These are phyloP conservation scores for Hypotaenidia okinawae DNA, from an alignment of 2,797 vertebrate species.

Conservation along the genomic window DNA sequence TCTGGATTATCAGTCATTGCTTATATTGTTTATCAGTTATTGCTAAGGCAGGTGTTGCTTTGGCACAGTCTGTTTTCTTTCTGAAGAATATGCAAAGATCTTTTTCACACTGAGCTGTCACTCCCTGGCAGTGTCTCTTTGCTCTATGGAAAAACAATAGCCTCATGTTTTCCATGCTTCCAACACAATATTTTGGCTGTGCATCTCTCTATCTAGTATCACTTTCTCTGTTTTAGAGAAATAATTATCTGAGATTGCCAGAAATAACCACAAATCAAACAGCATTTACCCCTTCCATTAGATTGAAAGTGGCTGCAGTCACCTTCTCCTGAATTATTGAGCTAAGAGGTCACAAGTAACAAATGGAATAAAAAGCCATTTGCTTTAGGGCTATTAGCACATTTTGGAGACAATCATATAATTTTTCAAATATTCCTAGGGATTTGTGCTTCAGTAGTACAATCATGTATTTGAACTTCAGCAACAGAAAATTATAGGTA, in stretches of 20 bases:
- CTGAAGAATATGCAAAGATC: not conserved
- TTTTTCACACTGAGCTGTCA: not conserved
- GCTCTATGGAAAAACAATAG: not conserved
- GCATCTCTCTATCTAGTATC: not conserved
- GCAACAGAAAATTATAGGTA: constrained; percentile 42
- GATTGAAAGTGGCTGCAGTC: not conserved
- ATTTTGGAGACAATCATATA: constrained; percentile 60
- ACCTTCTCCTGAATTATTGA: constrained; percentile 11
- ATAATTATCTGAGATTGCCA: constrained; percentile 35
- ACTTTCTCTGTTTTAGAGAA: constrained; percentile 4
- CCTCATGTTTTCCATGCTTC: not conserved
- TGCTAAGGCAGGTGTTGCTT: not conserved
- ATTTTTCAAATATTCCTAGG: constrained; percentile 52
- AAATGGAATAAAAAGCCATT: constrained; percentile 34
- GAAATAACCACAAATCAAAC: constrained; percentile 32
- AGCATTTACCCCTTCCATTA: constrained; percentile 25
- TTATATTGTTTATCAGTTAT: not conserved
- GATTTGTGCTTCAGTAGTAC: constrained; percentile 28
- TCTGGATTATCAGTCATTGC: not conserved
- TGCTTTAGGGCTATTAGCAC: constrained; percentile 29
- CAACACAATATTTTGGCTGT: not conserved
- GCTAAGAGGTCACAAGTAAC: constrained; percentile 32
- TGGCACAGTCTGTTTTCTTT: not conserved
- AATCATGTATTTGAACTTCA: constrained; percentile 35
- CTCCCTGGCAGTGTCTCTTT: not conserved